Percentiles rank a stretch among this genome's conserved stretches.
phyloP scores from a whole-genome alignment of 2,113 vertebrate species.

The Helogale parvula region DNA sequence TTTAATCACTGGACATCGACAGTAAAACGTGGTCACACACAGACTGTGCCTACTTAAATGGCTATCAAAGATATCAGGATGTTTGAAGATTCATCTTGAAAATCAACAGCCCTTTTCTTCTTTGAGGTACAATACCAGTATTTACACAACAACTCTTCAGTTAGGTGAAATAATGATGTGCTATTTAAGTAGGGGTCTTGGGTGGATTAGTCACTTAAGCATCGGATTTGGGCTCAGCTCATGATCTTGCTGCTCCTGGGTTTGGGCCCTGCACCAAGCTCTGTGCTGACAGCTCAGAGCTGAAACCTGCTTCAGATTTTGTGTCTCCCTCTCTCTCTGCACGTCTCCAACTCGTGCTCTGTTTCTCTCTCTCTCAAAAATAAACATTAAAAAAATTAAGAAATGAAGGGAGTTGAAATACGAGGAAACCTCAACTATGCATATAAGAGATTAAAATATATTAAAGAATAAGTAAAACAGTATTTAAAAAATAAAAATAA shows the following conservation, averaged over 20 bases:
- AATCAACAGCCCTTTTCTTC: conserved; percentile 49
- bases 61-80: not conserved
- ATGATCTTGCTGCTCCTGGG: not conserved
- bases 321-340: not conserved
- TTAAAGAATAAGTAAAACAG: not conserved
- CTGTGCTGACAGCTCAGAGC: no score
- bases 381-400: conserved; percentile 5
- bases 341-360: not conserved
- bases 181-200: not conserved
- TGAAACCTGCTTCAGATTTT: not conserved
- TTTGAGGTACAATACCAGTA: conserved; percentile 1
- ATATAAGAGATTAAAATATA: conserved; percentile 76
- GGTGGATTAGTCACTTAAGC: not conserved
- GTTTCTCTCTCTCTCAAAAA: not conserved
- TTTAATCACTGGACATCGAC: conserved; percentile 48
- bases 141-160: conserved; percentile 60
- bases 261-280: no score
- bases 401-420: conserved; percentile 46
- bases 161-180: conserved; percentile 57
- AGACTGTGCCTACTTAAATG: conserved; percentile 58
- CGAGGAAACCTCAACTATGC: conserved; percentile 60
- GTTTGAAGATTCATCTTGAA: conserved; percentile 65
- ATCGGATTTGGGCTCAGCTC: not conserved
- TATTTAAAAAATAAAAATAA: not conserved
- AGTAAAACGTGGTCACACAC: not conserved